Conservation (phyloP, 2,113 vertebrate genomes). For the Catagonus wagneri region DNA sequence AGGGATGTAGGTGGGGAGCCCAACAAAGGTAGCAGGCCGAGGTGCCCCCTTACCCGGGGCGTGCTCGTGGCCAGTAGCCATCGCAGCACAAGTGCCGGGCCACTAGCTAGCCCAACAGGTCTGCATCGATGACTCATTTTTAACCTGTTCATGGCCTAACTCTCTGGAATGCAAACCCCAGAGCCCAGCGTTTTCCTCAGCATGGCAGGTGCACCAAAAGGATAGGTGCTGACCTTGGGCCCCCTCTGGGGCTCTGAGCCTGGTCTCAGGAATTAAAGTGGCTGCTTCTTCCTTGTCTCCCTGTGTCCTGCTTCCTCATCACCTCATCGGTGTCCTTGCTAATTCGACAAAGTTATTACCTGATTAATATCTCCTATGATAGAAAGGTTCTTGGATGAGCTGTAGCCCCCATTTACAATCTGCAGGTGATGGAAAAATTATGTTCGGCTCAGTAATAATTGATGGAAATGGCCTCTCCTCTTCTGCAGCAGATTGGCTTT, state of each 20-base stretch:
- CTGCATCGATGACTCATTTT: not conserved
- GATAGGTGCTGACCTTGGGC: accelerated
- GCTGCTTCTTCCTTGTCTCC: not conserved
- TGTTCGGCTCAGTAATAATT: constrained; percentile 87
- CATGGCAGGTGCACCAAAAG: not conserved
- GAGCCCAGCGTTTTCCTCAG: not conserved
- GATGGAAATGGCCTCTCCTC: constrained; percentile 83
- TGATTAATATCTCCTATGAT: constrained; percentile 82
- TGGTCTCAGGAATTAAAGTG: constrained; percentile 51
- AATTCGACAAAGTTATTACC: constrained; percentile 83
- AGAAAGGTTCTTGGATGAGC: constrained; percentile 78
- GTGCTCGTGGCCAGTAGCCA: accelerated
- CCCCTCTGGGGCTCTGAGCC: not conserved
- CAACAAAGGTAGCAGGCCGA: not conserved
- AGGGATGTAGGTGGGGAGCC: too few relatives aligned
- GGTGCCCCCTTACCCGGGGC: accelerated
- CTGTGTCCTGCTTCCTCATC: not conserved
- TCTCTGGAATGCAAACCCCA: not conserved
- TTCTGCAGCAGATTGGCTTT: constrained; percentile 84
- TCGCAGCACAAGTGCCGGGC: accelerated
- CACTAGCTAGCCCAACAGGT: not conserved
- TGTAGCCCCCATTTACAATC: constrained; percentile 80
- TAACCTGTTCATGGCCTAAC: not conserved
- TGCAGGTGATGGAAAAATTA: constrained; percentile 85
- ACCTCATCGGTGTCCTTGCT: constrained; percentile 71